Conservation (phyloP, 2,797 vertebrate species). For the Sebastes goodei region DNA sequence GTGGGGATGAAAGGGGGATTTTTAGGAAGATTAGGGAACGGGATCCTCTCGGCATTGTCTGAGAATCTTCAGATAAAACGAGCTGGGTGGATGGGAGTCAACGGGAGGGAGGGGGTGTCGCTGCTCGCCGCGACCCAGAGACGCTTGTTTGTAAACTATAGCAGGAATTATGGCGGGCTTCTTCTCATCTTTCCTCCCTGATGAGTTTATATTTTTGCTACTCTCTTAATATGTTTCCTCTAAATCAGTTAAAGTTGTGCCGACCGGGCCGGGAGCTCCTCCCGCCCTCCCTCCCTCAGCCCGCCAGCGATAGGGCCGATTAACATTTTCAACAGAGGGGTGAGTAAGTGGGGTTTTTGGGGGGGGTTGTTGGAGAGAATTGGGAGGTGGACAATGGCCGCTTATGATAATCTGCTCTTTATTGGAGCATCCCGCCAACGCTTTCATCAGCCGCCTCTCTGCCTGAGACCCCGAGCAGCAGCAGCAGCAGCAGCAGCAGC, state of each 20-base stretch:
- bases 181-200: not conserved
- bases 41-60: conserved; percentile 97
- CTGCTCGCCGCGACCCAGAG: conserved; percentile 20
- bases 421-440: conserved; percentile 88
- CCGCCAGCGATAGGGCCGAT: conserved; percentile 91
- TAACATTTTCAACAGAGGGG: conserved; percentile 89
- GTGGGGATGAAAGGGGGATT: conserved; percentile 99
- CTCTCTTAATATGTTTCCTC: conserved; percentile 66
- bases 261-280: conserved; percentile 68
- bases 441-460: conserved; percentile 81
- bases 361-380: conserved; percentile 50
- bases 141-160: conserved; percentile 44
- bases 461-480: conserved; percentile 63
- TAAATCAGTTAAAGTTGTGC: conserved; percentile 81
- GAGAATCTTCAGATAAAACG: conserved; percentile 95
- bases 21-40: conserved; percentile 98
- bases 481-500: too few relatives aligned
- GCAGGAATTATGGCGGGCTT: not conserved
- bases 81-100: conserved; percentile 80
- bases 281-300: conserved; percentile 74
- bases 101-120: conserved; percentile 42
- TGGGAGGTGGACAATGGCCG: conserved; percentile 85
- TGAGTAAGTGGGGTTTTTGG: conserved; percentile 26
- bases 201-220: not conserved
- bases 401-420: conserved; percentile 94